Evolutionary conservation across 92 coral and sea anemone species (phyloP).

Genomic region (Phymanthus crucifer): DNA sequence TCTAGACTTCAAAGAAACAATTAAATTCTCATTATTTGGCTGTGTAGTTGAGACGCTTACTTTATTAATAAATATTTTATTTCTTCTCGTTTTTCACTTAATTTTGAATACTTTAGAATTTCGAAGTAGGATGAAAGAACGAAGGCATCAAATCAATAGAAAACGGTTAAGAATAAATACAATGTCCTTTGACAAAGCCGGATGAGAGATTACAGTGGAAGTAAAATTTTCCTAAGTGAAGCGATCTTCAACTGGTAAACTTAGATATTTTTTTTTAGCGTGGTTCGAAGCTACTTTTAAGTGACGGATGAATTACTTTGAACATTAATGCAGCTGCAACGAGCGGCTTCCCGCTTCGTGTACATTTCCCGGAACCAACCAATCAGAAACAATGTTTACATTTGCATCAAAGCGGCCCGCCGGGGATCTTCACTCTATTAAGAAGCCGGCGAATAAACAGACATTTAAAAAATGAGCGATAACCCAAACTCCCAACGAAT

Average conservation of each 20-base stretch:
- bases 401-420: slow-evolving; percentile 24
- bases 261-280: not conserved
- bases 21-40: not conserved
- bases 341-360: slow-evolving; percentile 21
- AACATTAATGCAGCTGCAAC: slow-evolving; percentile 14
- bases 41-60: not conserved
- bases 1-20: not conserved
- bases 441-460: slow-evolving; percentile 30
- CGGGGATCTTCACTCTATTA: slow-evolving; percentile 22
- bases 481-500: slow-evolving; percentile 25
- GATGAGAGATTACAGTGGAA: not conserved
- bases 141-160: not conserved
- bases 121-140: slow-evolving; percentile 1
- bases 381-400: slow-evolving; percentile 20
- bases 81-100: not conserved
- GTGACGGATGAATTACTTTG: not conserved
- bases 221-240: not conserved
- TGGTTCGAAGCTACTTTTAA: not conserved
- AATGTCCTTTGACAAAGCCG: not conserved
- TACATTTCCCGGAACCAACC: slow-evolving; percentile 7
- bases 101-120: not conserved
- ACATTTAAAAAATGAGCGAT: slow-evolving; percentile 21
- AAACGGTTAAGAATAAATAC: not conserved
- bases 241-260: not conserved
- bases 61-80: not conserved